Evolutionary conservation across 2,888 invertebrate species (phyloP).

Genomic region (Acanthoscelides obtectus): DNA sequence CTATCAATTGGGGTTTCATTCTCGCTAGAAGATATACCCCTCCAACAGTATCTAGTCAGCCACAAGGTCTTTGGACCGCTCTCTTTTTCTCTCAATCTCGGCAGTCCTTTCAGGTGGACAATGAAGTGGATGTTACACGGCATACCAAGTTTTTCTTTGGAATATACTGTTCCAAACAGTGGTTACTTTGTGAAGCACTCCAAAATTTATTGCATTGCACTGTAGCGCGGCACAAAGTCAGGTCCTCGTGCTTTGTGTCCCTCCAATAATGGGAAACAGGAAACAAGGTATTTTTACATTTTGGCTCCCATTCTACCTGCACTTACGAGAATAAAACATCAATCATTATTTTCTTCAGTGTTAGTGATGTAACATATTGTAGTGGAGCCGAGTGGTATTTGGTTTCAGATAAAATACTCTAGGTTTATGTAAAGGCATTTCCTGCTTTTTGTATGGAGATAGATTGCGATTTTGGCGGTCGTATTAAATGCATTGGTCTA

Average conservation of each 20-base stretch:
- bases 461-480: not conserved
- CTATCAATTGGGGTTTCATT: too few relatives aligned
- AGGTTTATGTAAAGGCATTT: not conserved
- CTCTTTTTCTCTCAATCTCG: not conserved
- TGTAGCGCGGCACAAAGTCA: not conserved
- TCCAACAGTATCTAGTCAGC: too few relatives aligned
- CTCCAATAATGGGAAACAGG: not conserved
- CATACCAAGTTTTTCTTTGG: not conserved
- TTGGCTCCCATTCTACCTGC: not conserved
- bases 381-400: not conserved
- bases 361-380: not conserved
- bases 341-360: not conserved
- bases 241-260: not conserved
- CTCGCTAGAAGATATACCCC: too few relatives aligned
- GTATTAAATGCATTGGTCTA: not conserved
- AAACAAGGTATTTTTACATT: not conserved
- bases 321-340: not conserved
- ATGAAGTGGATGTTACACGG: not conserved
- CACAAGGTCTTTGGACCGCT: not conserved
- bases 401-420: not conserved
- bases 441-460: not conserved
- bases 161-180: not conserved
- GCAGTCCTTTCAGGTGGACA: not conserved
- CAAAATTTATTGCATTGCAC: not conserved
- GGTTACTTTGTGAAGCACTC: not conserved